Base-by-base conservation (phyloP, 2,113 vertebrate species). In the Thalassoma bifasciatum region DNA sequence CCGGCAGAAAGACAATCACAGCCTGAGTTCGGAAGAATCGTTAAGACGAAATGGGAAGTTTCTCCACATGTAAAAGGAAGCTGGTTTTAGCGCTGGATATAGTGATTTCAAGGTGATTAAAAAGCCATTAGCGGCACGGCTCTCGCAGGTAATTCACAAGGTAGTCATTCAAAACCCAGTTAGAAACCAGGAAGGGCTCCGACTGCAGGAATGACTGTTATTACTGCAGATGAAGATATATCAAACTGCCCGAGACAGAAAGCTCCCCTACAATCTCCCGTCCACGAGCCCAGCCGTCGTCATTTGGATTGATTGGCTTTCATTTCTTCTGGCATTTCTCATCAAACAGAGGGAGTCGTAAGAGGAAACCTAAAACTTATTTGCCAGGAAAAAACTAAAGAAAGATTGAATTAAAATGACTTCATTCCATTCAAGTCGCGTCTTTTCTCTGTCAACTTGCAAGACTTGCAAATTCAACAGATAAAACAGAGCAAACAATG, bases 91-190 rank as follows among this genome's bases (percentile, higher is more conserved):
- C 38, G 12, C 66, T 64, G 71, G 83, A 88, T 85, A 82, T 73
- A 79, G 72, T 84, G 86, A 90, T 92, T 90, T 90, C 69, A 79
- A 89, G 83, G 92, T 93, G 91, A 94, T 94, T 94, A 92, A 90
- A 94, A 93, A 92, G 71, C 84, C 85, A 92, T 94, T 92, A 92
- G 84, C 50, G 72, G 23, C 91, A 89, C 38, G 86, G 89, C 83
- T 92, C 89, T 92, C 70, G 19, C 78, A 92, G 92, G 90, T 93
- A 92, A 93, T 93, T 92, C 87, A 77, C 83, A 81, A 87, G 91
- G 82, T 86, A 91, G 89, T 92, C 88, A 86, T 89, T 92, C 86
- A 90, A 85, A 81, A 90, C 80, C 89, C 85, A 81, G 87, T 92
- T 88, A 89, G 83, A 66, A 76, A 87, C 67, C 73, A 86, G 81